These are phyloP conservation scores for Plebejus melissa DNA, from an alignment of 2,888 invertebrate species.

Conservation along the genomic window DNA sequence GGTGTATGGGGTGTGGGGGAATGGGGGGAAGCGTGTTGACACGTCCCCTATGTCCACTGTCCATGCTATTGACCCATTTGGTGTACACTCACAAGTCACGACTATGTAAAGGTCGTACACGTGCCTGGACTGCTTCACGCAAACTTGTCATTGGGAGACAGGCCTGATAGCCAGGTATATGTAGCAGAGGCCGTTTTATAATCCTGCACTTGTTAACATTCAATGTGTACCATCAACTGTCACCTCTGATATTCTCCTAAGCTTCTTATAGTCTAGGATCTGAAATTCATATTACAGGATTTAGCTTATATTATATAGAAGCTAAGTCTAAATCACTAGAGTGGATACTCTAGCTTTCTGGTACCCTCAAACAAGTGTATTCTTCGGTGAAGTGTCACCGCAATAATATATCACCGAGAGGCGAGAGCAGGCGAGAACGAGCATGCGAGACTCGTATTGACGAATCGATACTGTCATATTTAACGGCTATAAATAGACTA, in stretches of 20 bases:
- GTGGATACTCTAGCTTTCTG: not conserved
- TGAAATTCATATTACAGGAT: too few species aligned
- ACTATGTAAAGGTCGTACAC: not conserved
- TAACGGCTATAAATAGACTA: constrained; percentile 3
- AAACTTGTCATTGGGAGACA: too few species aligned
- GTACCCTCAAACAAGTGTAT: not conserved
- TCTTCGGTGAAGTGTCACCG: not conserved
- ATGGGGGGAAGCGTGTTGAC: not conserved
- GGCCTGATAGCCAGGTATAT: too few species aligned
- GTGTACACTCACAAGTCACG: not conserved
- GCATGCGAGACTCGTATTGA: not conserved
- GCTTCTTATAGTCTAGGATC: too few species aligned
- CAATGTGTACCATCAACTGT: too few species aligned
- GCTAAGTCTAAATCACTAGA: too few species aligned
- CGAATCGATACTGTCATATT: not conserved
- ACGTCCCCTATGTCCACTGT: constrained; percentile 3
- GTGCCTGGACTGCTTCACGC: not conserved
- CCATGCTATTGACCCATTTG: constrained; percentile 19
- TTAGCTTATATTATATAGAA: too few species aligned
- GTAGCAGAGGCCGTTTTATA: too few species aligned
- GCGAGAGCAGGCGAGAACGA: too few species aligned
- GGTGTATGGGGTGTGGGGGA: not conserved
- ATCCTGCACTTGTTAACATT: too few species aligned
- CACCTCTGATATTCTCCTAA: too few species aligned
- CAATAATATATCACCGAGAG: not conserved